Conservation (phyloP, 2,797 vertebrate species). For the Eidolon dupreanum region DNA sequence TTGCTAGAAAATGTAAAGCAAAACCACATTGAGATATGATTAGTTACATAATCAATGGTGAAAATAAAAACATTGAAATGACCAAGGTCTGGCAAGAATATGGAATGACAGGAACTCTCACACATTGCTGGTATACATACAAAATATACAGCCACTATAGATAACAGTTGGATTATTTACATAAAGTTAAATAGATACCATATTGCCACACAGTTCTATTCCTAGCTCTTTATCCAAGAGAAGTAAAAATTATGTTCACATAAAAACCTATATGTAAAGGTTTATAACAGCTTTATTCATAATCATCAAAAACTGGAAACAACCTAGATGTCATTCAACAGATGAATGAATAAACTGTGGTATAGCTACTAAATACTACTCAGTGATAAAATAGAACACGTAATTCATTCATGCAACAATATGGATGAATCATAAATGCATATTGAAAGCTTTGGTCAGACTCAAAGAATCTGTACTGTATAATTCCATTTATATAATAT, state of each 20-base stretch:
- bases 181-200: background rate
- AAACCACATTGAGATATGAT: background rate
- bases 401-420: background rate
- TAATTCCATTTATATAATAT: background rate
- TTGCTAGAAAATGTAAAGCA: background rate
- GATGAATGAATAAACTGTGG: background rate
- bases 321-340: background rate
- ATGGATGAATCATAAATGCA: background rate
- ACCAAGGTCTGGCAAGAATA: background rate
- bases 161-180: background rate
- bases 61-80: background rate
- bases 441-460: background rate
- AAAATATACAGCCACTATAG: background rate
- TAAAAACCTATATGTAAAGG: background rate
- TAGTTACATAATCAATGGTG: background rate
- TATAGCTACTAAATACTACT: background rate
- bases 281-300: background rate
- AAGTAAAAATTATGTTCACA: background rate
- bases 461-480: background rate
- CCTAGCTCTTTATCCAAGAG: background rate
- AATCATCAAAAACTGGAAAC: background rate
- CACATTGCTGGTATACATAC: background rate
- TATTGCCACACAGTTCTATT: background rate
- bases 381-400: background rate
- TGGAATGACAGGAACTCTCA: background rate